These are phyloP conservation scores for Chloroceryle amazona DNA, from an alignment of 2,797 vertebrate genomes.

Conservation along the genomic window DNA sequence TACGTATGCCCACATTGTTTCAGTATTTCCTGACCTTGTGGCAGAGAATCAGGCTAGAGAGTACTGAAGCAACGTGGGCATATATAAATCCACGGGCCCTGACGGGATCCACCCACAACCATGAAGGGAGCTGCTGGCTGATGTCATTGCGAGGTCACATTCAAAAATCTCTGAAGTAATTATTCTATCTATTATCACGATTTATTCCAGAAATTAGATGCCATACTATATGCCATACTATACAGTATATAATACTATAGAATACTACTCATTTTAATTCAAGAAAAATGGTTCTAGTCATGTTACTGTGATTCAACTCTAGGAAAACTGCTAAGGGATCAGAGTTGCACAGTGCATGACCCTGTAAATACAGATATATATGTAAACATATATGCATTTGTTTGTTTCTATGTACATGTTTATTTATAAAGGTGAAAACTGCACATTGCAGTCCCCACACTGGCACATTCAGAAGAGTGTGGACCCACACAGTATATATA, in stretches of 20 bases:
- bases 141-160: neutral
- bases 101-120: neutral
- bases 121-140: neutral
- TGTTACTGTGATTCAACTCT: neutral
- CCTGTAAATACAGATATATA: neutral
- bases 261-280: neutral
- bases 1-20: neutral
- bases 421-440: neutral
- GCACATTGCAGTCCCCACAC: neutral
- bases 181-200: neutral
- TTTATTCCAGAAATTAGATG: neutral
- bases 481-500: accelerated
- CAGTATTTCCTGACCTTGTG: neutral
- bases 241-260: neutral
- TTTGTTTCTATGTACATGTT: neutral
- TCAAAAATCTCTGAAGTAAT: neutral
- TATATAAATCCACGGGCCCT: neutral
- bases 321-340: neutral
- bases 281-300: neutral
- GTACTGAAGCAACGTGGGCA: neutral
- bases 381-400: neutral
- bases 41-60: neutral
- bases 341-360: neutral
- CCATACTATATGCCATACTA: neutral
- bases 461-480: neutral